A percentile compares a stretch with the other conserved stretches of the same genome.
Conservation (phyloP, 2,113 vertebrate species). For the Poeciliopsis prolifica region DNA sequence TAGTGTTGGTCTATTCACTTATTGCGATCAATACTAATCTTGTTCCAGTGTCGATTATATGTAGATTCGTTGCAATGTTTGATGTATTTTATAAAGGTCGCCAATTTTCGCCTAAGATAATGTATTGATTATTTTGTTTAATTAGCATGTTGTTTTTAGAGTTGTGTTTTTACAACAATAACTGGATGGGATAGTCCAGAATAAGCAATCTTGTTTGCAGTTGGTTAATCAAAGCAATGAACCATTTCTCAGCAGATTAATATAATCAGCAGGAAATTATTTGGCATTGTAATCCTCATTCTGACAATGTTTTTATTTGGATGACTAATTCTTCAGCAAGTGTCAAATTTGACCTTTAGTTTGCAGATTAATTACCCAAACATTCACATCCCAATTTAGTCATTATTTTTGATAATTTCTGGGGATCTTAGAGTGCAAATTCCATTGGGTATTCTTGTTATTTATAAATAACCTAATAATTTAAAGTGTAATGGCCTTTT, state of each 20-base stretch:
- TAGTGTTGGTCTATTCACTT: too few species aligned
- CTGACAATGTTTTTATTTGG: conserved; percentile 17
- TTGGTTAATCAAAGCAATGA: conserved; percentile 20
- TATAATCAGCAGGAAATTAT: conserved; percentile 21
- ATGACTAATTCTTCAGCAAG: conserved; percentile 21
- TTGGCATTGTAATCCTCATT: conserved; percentile 6
- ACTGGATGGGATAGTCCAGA: too few species aligned
- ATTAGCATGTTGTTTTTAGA: too few species aligned
- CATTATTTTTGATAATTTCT: conserved; percentile 12
- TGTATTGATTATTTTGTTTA: too few species aligned
- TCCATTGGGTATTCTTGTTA: not conserved
- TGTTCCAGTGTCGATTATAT: too few species aligned
- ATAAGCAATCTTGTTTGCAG: too few species aligned
- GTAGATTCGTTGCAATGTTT: too few species aligned
- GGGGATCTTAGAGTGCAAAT: conserved; percentile 20
- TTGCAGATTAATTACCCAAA: conserved; percentile 20
- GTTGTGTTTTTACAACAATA: too few species aligned
- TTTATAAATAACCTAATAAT: not conserved
- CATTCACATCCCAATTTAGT: conserved; percentile 26
- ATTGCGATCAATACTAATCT: too few species aligned
- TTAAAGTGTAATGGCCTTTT: not conserved
- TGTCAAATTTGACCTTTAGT: conserved; percentile 32
- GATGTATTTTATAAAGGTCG: too few species aligned
- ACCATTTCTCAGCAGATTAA: conserved; percentile 9
- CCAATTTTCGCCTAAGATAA: too few species aligned